Evolutionary conservation across 2,888 invertebrate genomes (phyloP).

Genomic region (Philhelius pedissequus): DNA sequence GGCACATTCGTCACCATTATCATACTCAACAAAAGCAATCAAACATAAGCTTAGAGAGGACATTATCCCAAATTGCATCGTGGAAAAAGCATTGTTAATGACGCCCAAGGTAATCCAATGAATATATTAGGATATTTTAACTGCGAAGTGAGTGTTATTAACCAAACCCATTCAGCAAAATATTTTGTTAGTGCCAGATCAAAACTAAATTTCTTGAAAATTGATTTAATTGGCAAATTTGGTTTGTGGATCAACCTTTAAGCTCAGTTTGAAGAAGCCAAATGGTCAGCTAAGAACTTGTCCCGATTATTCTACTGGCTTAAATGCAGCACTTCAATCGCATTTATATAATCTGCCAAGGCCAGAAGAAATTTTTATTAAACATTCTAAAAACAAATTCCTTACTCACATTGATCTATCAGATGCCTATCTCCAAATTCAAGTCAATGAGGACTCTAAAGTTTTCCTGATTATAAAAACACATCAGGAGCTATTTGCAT

Average conservation of each 20-base stretch:
- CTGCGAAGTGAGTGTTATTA: not conserved
- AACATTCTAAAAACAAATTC: not conserved
- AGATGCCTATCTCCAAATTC: no score
- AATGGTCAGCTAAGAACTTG: no score
- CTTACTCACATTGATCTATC: conserved; percentile 18
- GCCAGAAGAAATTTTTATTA: not conserved
- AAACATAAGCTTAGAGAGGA: no score
- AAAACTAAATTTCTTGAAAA: not conserved
- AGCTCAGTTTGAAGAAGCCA: no score
- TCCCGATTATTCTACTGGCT: no score
- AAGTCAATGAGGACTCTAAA: no score
- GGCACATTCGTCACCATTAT: not conserved
- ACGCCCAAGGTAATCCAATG: conserved; percentile 21
- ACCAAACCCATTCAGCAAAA: not conserved
- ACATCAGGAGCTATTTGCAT: not conserved
- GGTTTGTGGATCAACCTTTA: not conserved
- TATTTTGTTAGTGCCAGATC: not conserved
- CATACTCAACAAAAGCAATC: no score
- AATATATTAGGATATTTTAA: conserved; percentile 19
- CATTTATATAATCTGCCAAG: not conserved
- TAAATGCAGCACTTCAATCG: no score
- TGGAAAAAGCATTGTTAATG: not conserved
- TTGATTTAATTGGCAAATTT: not conserved
- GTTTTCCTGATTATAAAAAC: no score
- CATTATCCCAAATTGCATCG: not conserved